Base-by-base conservation (phyloP, 37 sponge, comb jelly and placozoan genomes). In the Diacarnus erythraeanus region DNA sequence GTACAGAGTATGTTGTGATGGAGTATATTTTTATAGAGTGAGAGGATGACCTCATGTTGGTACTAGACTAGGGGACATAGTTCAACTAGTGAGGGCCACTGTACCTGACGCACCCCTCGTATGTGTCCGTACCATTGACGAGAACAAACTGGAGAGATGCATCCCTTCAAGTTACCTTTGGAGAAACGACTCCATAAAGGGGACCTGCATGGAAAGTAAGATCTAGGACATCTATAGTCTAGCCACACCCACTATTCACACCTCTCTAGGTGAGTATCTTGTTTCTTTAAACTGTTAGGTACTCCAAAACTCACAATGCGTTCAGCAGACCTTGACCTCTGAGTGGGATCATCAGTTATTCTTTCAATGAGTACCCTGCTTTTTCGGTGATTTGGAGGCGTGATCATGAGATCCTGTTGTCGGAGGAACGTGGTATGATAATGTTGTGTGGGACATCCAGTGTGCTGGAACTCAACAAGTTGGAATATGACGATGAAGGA, bases 11-110 rank as follows among this genome's bases (percentile, higher is more conserved):
- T 51, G 73, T 90, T 33, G 91, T 90, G 68, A 69, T 90, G 86
- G 91, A 90, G 78, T 78, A 83, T 34, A 85, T 90, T 57, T 82
- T 90, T 30, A 42, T 90, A 72, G 91, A 90, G 33, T 86, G 84
- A 21, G 83, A 78, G 2, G 90, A 90, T 42, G 91, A 90, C 42
- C 38, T 82, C 27, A 58, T 41, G 38, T 59, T 90, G 35, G 82
- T 81, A 38, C n/a, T n/a, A n/a, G n/a, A n/a, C 82, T 82, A 18
- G 91, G 91, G 18, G 91, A 90, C 2, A 59, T 78, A 20, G 91
- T 90, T 58, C 66, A 81, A 60, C 82, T 90, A 0, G 79, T 85
- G 26, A 76, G 75, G 39, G 80, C 79, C 42, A 27, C 75, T 5
- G 15, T 41, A 2, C 21, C 47, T 3, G 75, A 67, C 10, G 38